phyloP scores from a whole-genome alignment of 1,140 invertebrate species.

The Leptinotarsa defecta region DNA sequence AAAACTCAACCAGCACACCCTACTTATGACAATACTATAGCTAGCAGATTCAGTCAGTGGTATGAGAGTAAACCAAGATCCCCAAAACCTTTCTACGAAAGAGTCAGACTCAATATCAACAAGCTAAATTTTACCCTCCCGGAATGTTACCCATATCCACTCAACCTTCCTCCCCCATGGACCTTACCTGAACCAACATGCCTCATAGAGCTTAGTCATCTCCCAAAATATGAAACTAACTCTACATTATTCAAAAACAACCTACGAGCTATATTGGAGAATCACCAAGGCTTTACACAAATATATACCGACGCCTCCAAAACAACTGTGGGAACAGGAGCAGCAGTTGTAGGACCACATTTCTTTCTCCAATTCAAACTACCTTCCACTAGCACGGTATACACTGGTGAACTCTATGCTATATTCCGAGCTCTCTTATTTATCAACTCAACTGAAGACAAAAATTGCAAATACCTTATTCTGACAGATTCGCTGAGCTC shows the following conservation, averaged over 20 bases:
- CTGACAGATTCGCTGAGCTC: background rate
- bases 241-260: slow-evolving; percentile 7
- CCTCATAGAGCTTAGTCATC: slow-evolving; percentile 1
- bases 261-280: background rate
- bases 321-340: slow-evolving; percentile 10
- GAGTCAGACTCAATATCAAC: background rate
- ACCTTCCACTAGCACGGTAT: slow-evolving; percentile 3
- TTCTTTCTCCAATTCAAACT: slow-evolving; percentile 7
- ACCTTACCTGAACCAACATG: slow-evolving; percentile 5
- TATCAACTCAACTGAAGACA: slow-evolving; percentile 12
- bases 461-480: background rate
- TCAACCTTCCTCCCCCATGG: slow-evolving; percentile 1
- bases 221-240: slow-evolving; percentile 5
- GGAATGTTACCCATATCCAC: slow-evolving; percentile 1
- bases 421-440: background rate
- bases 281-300: background rate
- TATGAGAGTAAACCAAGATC: slow-evolving; percentile 5
- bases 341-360: slow-evolving; percentile 6
- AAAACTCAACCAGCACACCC: slow-evolving; percentile 4
- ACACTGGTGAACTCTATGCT: slow-evolving; percentile 6
- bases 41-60: background rate
- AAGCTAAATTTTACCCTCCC: background rate
- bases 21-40: slow-evolving; percentile 10
- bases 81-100: slow-evolving; percentile 10
- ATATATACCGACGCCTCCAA: slow-evolving; percentile 4